phyloP scores from a whole-genome alignment of 2,888 invertebrate genomes.

The Trichopoda pennipes region DNA sequence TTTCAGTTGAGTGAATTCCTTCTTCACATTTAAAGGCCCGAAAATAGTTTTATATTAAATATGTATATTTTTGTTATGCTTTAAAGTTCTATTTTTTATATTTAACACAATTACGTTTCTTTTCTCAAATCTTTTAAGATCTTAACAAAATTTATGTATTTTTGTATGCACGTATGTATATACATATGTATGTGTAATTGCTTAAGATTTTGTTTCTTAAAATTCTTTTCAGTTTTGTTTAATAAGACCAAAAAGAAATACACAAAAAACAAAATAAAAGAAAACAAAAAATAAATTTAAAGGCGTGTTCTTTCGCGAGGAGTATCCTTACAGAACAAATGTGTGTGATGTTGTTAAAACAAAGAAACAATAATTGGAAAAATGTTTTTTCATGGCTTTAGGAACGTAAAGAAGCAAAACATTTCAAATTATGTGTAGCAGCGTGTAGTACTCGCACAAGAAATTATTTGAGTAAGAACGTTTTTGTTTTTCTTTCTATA shows the following conservation, averaged over 20 bases:
- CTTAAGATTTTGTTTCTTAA: no score
- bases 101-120: no score
- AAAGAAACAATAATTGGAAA: conserved; percentile 11
- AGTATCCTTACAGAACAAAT: not conserved
- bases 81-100: not conserved
- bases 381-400: conserved; percentile 19
- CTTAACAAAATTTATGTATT: no score
- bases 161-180: no score
- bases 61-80: no score
- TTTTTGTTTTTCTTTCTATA: no score
- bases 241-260: not conserved
- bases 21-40: not conserved
- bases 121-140: no score
- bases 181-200: no score
- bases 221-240: no score
- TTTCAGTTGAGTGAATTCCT: not conserved
- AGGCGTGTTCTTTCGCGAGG: conserved; percentile 25
- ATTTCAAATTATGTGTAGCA: conserved; percentile 13
- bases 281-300: conserved; percentile 14
- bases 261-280: no score
- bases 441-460: no score
- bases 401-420: conserved; percentile 14
- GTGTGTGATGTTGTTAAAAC: not conserved
- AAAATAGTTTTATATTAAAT: not conserved
- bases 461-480: conserved; percentile 3